Conservation (phyloP, 1,140 invertebrate genomes). For the Saxidomus purpurata region DNA sequence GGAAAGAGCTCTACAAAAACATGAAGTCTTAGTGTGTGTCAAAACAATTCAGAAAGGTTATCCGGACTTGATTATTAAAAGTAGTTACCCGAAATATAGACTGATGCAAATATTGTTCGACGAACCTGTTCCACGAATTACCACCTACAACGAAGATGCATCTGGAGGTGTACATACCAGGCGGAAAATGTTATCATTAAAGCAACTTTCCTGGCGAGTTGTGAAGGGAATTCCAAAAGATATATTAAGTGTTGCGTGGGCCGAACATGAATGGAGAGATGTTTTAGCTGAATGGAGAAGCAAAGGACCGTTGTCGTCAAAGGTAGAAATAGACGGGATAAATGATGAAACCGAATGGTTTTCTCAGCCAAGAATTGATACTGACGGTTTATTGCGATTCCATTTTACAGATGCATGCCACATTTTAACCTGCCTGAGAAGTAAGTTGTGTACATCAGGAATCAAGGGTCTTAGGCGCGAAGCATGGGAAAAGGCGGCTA, state of each 20-base stretch:
- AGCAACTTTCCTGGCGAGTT: no score
- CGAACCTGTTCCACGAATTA: background rate
- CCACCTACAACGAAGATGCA: background rate
- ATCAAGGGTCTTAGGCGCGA: no score
- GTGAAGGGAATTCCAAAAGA: no score
- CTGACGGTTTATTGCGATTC: conserved; percentile 25
- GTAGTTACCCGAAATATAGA: background rate
- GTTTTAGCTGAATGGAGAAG: background rate
- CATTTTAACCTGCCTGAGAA: conserved; percentile 40
- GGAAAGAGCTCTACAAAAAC: background rate
- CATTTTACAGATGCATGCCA: conserved; percentile 59
- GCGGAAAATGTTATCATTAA: no score
- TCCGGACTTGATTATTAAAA: conserved; percentile 5
- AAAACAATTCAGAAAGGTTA: background rate
- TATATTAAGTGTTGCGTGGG: no score
- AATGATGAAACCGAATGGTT: conserved; percentile 18
- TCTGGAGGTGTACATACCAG: background rate
- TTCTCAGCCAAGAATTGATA: conserved; percentile 17
- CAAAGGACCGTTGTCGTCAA: background rate
- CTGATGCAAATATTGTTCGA: background rate
- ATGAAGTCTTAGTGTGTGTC: background rate
- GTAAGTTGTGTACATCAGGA: conserved; percentile 51
- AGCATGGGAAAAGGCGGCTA: background rate
- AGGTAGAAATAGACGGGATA: background rate
- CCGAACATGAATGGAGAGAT: background rate